Percentiles rank a stretch among this genome's conserved stretches.
Evolutionary conservation across 2,113 vertebrate genomes (phyloP).

Genomic region (Oncorhynchus kisutch): DNA sequence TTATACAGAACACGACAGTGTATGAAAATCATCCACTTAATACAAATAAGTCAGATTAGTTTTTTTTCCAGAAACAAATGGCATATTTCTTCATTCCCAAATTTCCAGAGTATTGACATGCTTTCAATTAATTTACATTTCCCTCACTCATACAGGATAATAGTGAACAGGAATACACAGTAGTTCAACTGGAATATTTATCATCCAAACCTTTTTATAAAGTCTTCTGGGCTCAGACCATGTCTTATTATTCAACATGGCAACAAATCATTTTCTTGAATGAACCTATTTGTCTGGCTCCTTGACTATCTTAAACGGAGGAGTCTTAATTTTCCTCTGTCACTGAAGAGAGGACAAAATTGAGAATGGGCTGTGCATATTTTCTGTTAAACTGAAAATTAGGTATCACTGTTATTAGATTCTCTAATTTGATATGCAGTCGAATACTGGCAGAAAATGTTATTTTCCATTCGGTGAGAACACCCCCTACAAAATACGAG

Average conservation of each 20-base stretch:
- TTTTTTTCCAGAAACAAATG: no score
- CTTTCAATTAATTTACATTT: background rate
- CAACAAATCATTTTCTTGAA: background rate
- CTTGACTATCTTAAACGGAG: conserved; percentile 1
- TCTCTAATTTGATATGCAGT: conserved; percentile 13
- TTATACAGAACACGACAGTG: no score
- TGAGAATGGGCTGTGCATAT: conserved; percentile 4
- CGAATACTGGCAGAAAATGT: background rate
- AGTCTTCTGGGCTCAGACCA: background rate
- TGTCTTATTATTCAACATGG: background rate
- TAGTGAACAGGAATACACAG: background rate
- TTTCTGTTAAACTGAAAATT: background rate
- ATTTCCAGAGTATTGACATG: background rate
- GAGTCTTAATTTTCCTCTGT: background rate
- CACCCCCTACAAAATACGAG: background rate
- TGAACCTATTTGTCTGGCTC: conserved; percentile 6
- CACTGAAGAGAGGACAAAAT: conserved; percentile 1
- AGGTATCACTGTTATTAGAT: conserved; percentile 2
- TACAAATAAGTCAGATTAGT: no score
- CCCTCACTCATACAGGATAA: background rate
- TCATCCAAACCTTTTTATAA: background rate
- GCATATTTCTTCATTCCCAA: background rate
- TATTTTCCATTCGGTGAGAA: background rate
- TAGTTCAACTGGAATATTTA: background rate
- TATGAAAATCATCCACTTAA: no score